A percentile compares a stretch with the other conserved stretches of the same genome.
Conservation (phyloP, 2,113 vertebrate genomes). For the Arenaria interpres region DNA sequence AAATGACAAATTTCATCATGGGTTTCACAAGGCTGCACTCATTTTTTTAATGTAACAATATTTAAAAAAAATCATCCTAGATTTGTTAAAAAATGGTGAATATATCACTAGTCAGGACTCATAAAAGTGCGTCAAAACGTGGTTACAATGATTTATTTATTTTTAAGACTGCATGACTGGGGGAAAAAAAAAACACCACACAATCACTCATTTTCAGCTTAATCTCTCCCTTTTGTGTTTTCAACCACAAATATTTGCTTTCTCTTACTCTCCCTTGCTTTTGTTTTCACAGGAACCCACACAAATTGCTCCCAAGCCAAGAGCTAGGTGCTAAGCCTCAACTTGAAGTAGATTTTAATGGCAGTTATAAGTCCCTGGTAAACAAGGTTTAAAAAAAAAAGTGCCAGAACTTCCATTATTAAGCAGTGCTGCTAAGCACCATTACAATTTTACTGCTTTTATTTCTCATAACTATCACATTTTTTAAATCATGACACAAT, state of each 20-base stretch:
- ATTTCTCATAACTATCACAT: not conserved
- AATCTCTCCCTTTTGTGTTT: not conserved
- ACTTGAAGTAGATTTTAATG: not conserved
- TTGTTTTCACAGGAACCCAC: not conserved
- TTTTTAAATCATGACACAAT: not conserved
- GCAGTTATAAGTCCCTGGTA: not conserved
- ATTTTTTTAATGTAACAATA: not conserved
- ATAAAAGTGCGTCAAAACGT: not conserved
- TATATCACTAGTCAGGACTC: not conserved
- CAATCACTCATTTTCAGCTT: not conserved
- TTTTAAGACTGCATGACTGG: not conserved
- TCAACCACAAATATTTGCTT: not conserved
- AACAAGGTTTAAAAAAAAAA: not conserved
- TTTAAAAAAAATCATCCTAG: not conserved
- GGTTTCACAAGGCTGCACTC: not conserved
- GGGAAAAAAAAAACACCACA: not conserved
- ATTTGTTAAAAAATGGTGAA: not conserved
- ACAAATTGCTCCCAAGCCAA: not conserved
- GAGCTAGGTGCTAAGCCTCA: not conserved
- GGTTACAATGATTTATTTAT: not conserved
- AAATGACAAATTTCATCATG: not conserved
- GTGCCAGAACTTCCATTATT: not conserved
- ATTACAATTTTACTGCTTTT: not conserved
- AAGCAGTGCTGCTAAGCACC: not conserved
- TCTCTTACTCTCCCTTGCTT: not conserved